Percentiles rank a stretch among this genome's conserved stretches.
Conservation (phyloP, 2,888 invertebrate species). For the Linnaemya tessellans region DNA sequence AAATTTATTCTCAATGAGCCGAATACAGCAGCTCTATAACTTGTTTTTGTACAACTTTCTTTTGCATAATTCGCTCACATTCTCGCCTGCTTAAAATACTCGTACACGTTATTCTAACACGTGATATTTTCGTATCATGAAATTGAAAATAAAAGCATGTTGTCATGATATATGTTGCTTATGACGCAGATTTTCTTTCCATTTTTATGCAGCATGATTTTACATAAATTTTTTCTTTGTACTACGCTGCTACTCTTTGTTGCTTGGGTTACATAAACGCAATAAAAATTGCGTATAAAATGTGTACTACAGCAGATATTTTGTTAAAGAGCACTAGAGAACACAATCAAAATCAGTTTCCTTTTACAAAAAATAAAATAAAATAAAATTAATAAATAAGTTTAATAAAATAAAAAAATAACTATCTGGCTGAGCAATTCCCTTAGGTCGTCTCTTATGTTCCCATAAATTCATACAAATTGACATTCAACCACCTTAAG, state of each 20-base stretch:
- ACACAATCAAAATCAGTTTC: neutral
- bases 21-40: neutral
- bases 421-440: neutral
- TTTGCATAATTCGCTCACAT: neutral
- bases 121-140: conserved; percentile 25
- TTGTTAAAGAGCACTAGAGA: neutral
- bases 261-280: conserved; percentile 6
- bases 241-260: neutral
- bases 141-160: neutral
- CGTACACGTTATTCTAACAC: conserved; percentile 49
- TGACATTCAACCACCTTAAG: neutral
- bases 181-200: conserved; percentile 7
- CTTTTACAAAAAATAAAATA: neutral
- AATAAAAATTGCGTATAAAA: conserved; percentile 1
- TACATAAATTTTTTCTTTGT: neutral
- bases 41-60: neutral
- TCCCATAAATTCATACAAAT: neutral
- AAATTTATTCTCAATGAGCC: neutral
- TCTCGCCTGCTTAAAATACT: conserved; percentile 4
- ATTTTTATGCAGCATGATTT: neutral
- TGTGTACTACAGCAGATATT: neutral
- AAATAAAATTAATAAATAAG: no score
- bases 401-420: neutral
- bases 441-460: neutral
- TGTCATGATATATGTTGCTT: conserved; percentile 31